These are phyloP conservation scores for Ceratotherium simum DNA, from an alignment of 2,113 vertebrate species.

Conservation along the genomic window DNA sequence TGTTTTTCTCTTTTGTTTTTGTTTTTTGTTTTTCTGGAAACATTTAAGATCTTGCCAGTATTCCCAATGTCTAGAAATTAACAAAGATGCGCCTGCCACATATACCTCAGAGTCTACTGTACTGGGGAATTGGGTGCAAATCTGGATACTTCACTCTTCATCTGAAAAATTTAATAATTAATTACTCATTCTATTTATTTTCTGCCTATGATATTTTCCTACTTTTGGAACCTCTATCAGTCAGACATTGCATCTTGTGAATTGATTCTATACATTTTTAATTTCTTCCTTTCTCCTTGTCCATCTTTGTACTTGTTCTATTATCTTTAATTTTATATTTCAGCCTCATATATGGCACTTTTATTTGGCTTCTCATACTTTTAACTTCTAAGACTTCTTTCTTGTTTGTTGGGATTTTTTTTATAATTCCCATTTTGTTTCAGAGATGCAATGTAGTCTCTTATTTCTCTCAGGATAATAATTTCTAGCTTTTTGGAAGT, in stretches of 20 bases:
- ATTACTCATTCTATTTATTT: neutral
- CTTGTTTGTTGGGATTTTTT: neutral
- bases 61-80: neutral
- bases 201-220: neutral
- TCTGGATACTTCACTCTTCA: neutral
- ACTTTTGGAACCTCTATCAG: neutral
- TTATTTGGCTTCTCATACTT: neutral
- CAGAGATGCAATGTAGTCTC: neutral
- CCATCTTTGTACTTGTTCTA: neutral
- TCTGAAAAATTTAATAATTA: neutral
- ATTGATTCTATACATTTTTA: neutral
- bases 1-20: neutral
- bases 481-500: neutral
- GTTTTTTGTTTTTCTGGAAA: neutral
- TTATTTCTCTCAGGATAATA: neutral
- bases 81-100: neutral
- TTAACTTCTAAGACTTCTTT: neutral
- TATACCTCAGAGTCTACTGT: neutral
- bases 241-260: neutral
- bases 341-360: neutral
- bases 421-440: neutral
- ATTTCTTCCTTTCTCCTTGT: neutral
- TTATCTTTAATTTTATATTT: slow-evolving; percentile 21
- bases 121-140: neutral
- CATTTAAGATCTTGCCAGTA: neutral